Evolutionary conservation across 2,888 invertebrate species (phyloP).

Genomic region (Dicyrtoma fusca): DNA sequence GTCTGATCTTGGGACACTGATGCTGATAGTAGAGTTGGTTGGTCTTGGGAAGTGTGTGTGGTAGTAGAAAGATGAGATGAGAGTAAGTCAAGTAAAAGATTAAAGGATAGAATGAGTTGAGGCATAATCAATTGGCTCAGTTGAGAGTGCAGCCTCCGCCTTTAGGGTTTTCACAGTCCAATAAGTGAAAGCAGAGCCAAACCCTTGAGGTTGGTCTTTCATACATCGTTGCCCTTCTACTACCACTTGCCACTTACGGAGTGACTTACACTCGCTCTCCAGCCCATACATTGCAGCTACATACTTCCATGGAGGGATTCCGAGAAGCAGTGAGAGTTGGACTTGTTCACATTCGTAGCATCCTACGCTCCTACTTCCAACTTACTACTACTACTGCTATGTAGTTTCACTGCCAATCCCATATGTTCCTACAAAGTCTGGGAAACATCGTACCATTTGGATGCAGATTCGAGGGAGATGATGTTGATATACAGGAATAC

Average conservation of each 20-base stretch:
- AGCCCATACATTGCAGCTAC: no score
- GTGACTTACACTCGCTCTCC: no score
- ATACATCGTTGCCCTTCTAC: constrained; percentile 22
- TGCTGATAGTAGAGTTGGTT: constrained; percentile 2
- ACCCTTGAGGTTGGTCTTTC: constrained; percentile 28
- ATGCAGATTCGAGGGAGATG: not conserved
- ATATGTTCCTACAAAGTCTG: no score
- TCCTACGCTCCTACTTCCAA: not conserved
- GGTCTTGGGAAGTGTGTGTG: not conserved
- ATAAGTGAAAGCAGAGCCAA: constrained; percentile 23
- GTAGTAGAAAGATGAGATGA: not conserved
- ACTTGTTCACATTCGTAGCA: no score
- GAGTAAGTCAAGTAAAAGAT: constrained; percentile 11
- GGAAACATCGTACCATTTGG: not conserved
- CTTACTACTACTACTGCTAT: not conserved
- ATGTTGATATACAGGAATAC: no score
- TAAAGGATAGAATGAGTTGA: constrained; percentile 23
- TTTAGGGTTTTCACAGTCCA: constrained; percentile 11
- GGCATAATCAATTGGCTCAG: constrained; percentile 38
- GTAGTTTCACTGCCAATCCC: not conserved
- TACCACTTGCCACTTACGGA: not conserved
- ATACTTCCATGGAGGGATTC: no score
- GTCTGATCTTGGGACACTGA: not conserved
- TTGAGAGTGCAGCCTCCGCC: constrained; percentile 29
- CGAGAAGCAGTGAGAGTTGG: no score